Evolutionary conservation across 2,888 invertebrate species (phyloP).

Genomic region (Julus scandinavius): DNA sequence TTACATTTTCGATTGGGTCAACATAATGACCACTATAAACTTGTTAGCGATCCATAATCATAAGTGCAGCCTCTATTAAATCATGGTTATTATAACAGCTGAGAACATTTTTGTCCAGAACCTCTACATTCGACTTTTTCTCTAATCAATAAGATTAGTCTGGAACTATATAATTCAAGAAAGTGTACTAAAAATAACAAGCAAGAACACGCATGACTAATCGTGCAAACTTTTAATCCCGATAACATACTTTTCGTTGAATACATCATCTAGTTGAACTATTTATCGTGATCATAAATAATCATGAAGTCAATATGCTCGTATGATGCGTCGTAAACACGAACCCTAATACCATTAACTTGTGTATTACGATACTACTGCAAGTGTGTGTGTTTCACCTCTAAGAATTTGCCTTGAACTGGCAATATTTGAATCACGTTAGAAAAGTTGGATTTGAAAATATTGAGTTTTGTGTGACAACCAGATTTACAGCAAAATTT

Average conservation of each 20-base stretch:
- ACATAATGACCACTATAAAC: conserved; percentile 13
- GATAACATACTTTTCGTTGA: background rate
- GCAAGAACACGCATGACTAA: background rate
- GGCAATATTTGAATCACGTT: background rate
- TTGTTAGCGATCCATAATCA: conserved; percentile 11
- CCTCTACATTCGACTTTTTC: background rate
- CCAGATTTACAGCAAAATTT: background rate
- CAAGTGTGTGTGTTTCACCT: background rate
- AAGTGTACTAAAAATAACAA: background rate
- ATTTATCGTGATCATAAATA: conserved; percentile 19
- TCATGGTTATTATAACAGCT: background rate
- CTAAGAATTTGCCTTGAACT: background rate
- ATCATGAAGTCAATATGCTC: conserved; percentile 25
- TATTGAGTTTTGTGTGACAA: background rate
- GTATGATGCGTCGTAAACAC: conserved; percentile 3
- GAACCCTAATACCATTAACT: background rate
- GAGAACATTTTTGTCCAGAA: background rate
- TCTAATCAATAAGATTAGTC: background rate
- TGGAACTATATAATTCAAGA: background rate
- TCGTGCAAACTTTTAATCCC: background rate
- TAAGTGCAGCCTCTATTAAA: background rate
- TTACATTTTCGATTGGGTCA: background rate
- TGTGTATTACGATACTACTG: background rate
- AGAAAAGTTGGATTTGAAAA: background rate
- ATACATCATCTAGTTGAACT: conserved; percentile 1